A percentile compares a stretch with the other conserved stretches of the same genome.
Evolutionary conservation across 64 coral and sea anemone species (phyloP).

Genomic region (Hydrozoanthus tunicans): DNA sequence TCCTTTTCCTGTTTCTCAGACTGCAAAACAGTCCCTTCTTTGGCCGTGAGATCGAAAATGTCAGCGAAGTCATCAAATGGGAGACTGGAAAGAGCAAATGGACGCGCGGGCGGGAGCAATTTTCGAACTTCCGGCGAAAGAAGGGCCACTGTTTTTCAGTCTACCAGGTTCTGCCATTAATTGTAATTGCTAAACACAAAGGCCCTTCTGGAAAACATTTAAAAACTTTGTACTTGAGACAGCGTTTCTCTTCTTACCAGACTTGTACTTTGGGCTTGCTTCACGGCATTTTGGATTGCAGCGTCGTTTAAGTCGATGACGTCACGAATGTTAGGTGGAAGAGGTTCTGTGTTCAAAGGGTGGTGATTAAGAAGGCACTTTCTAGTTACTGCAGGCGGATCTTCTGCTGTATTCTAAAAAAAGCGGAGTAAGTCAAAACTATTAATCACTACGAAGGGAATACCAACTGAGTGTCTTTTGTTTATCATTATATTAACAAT

Average conservation of each 20-base stretch:
- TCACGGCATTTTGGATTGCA: slow-evolving; percentile 19
- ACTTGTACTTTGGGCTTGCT: neutral
- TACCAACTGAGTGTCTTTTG: neutral
- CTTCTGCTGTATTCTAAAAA: neutral
- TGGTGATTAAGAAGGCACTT: slow-evolving; percentile 16
- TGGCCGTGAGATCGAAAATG: too few relatives aligned
- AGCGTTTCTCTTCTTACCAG: neutral
- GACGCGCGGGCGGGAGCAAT: too few relatives aligned
- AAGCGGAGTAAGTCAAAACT: neutral
- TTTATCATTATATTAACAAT: too few relatives aligned
- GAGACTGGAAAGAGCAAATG: too few relatives aligned
- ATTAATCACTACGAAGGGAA: neutral
- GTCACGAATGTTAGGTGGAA: slow-evolving; percentile 29
- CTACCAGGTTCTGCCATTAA: too few relatives aligned
- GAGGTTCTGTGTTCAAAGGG: neutral
- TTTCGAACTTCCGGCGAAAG: too few relatives aligned
- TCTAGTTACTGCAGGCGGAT: neutral
- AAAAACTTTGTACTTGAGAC: neutral
- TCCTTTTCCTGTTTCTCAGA: too few relatives aligned
- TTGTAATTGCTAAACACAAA: neutral
- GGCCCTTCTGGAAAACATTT: neutral
- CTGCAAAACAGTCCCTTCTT: too few relatives aligned
- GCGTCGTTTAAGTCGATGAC: slow-evolving; percentile 5
- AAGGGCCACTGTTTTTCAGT: too few relatives aligned
- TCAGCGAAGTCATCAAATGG: too few relatives aligned